These are phyloP conservation scores for Zosterops japonicus DNA, from an alignment of 2,113 vertebrate genomes.

Conservation along the genomic window DNA sequence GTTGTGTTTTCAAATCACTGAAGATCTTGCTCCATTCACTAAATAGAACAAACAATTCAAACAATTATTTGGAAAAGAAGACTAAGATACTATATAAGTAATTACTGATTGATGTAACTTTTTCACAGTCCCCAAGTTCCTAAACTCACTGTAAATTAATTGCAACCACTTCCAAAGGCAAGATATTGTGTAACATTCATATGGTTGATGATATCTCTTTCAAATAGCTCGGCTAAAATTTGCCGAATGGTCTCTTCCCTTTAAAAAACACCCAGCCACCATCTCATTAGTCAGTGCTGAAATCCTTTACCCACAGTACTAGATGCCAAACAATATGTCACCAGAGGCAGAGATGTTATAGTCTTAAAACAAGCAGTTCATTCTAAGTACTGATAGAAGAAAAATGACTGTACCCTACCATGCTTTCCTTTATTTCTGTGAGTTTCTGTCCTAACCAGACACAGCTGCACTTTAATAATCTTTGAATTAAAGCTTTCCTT, in stretches of 20 bases:
- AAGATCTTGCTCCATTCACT: neutral
- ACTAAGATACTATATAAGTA: neutral
- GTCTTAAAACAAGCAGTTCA: conserved; percentile 5
- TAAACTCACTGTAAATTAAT: neutral
- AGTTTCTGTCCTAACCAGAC: neutral
- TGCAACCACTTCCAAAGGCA: neutral
- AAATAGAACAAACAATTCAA: neutral
- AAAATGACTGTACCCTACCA: neutral
- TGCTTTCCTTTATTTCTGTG: neutral
- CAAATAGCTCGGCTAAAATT: conserved; percentile 3
- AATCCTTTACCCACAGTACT: conserved; percentile 17
- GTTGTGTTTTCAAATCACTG: neutral
- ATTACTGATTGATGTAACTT: neutral
- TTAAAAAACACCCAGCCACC: neutral
- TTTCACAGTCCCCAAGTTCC: neutral
- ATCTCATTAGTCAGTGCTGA: neutral
- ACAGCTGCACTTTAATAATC: conserved; percentile 42
- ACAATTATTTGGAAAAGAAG: neutral
- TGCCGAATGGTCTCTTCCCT: neutral
- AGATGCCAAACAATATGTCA: conserved; percentile 59
- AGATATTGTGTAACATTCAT: neutral
- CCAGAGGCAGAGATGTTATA: conserved; percentile 6
- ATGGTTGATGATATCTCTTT: conserved; percentile 9
- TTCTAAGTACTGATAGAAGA: conserved; percentile 4
- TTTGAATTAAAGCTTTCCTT: conserved; percentile 10